phyloP scores from a whole-genome alignment of 2,888 invertebrate species.

The Dendrolimus houi region DNA sequence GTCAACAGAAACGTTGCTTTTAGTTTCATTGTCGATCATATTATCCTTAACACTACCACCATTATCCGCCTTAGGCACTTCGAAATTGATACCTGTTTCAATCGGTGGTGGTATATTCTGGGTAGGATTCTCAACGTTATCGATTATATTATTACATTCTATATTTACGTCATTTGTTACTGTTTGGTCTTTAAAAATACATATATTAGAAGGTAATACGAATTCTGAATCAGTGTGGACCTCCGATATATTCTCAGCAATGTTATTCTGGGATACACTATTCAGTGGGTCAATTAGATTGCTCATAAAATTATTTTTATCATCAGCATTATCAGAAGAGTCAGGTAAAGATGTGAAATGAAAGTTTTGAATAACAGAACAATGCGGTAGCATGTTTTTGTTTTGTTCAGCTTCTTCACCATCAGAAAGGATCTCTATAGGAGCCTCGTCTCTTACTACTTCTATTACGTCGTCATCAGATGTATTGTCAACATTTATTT shows the following conservation, averaged over 20 bases:
- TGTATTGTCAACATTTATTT: conserved; percentile 24
- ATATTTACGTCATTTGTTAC: neutral
- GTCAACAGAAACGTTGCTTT: neutral
- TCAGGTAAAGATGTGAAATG: conserved; percentile 25
- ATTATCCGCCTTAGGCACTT: no score
- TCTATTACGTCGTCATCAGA: conserved; percentile 69
- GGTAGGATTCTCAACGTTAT: neutral
- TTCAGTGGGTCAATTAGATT: conserved; percentile 29
- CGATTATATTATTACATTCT: neutral
- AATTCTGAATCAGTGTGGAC: neutral
- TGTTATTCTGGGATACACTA: conserved; percentile 13
- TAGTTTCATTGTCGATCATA: no score
- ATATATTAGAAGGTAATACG: neutral
- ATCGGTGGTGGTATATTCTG: neutral
- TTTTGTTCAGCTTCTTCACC: conserved; percentile 52
- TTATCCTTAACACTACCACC: neutral
- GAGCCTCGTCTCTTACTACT: conserved; percentile 62
- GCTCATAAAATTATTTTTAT: conserved; percentile 17
- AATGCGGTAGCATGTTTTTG: conserved; percentile 15
- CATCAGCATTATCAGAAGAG: conserved; percentile 16
- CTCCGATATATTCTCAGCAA: conserved; percentile 11
- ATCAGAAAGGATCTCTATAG: conserved; percentile 63
- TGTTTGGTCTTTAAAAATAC: neutral
- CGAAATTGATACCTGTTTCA: no score
- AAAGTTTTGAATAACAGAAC: conserved; percentile 12